Conservation (phyloP, 2,888 invertebrate species). For the Trachelus tabidus region DNA sequence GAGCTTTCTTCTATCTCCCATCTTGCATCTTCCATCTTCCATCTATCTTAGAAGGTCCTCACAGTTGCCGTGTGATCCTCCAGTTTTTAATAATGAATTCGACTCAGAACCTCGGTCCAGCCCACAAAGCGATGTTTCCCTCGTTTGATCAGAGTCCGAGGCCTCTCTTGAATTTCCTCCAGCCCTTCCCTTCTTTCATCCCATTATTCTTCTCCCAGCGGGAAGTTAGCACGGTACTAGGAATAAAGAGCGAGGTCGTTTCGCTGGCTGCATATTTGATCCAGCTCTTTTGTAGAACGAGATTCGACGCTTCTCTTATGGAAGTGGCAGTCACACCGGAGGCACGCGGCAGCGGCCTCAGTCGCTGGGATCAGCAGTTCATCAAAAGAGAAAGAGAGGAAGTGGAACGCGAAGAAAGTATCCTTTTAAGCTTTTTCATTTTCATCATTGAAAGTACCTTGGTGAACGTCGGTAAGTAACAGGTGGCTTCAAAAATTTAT, state of each 20-base stretch:
- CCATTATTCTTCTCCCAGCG: not conserved
- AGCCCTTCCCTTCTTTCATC: not conserved
- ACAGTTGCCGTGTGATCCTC: not conserved
- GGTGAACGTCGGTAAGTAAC: constrained; percentile 31
- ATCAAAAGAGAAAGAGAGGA: not conserved
- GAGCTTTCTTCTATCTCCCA: not conserved
- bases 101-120: not conserved
- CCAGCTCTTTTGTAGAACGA: not conserved
- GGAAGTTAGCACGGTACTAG: not conserved
- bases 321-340: not conserved
- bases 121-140: not conserved
- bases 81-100: not conserved
- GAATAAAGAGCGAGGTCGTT: not conserved
- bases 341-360: not conserved
- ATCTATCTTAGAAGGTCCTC: not conserved
- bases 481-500: constrained; percentile 52
- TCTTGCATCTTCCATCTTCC: not conserved
- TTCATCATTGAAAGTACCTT: not conserved
- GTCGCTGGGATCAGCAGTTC: not conserved
- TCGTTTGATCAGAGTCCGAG: not conserved
- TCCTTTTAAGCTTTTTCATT: not conserved
- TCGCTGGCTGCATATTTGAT: not conserved
- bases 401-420: not conserved
- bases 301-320: not conserved
- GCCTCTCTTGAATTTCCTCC: not conserved